A percentile compares a stretch with the other conserved stretches of the same genome.
Evolutionary conservation across 2,113 vertebrate genomes (phyloP).

Genomic region (Uria aalge): DNA sequence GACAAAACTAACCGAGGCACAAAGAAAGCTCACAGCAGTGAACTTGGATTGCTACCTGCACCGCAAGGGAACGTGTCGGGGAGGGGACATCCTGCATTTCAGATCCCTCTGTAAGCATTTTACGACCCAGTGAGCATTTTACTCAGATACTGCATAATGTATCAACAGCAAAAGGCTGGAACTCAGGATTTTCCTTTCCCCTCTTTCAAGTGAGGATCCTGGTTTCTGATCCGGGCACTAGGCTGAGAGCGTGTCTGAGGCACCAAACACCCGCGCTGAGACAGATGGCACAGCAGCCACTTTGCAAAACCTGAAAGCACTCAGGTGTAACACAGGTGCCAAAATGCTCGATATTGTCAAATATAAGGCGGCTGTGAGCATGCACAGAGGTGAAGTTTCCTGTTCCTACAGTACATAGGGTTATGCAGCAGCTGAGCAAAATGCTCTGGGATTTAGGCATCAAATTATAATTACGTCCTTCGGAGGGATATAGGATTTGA

Average conservation of each 20-base stretch:
- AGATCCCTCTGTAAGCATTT: not conserved
- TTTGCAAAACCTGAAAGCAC: slow-evolving; percentile 37
- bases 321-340: slow-evolving; percentile 51
- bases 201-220: not conserved
- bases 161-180: not conserved
- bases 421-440: slow-evolving; percentile 21
- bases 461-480: not conserved
- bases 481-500: not conserved
- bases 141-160: not conserved
- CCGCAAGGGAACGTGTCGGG: rapidly evolving
- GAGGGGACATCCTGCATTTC: not conserved
- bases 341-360: not conserved
- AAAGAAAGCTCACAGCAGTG: not conserved
- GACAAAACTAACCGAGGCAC: not conserved
- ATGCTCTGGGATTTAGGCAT: slow-evolving; percentile 30
- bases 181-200: not conserved
- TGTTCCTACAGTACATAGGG: not conserved
- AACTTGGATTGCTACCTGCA: not conserved
- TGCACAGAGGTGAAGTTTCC: not conserved
- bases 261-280: not conserved
- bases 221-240: not conserved
- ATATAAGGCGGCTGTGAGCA: slow-evolving; percentile 21
- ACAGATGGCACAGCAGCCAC: slow-evolving; percentile 46
- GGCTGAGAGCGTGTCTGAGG: not conserved
- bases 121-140: not conserved